Evolutionary conservation across 2,797 vertebrate genomes (phyloP).

Genomic region (Mormyrops boulengeri): DNA sequence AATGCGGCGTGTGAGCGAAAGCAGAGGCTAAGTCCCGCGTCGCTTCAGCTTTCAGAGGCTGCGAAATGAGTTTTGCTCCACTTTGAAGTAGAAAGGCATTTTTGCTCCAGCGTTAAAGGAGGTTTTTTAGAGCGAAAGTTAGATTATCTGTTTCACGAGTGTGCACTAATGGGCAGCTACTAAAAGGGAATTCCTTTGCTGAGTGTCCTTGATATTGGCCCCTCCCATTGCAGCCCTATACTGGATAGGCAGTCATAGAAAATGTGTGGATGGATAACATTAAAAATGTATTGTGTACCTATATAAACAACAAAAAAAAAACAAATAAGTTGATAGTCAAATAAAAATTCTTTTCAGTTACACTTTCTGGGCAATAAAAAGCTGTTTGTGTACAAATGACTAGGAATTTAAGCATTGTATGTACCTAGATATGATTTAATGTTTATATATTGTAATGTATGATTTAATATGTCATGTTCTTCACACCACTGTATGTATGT

Average conservation of each 20-base stretch:
- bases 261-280: not conserved
- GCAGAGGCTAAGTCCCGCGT: slow-evolving; percentile 40
- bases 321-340: not conserved
- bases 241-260: not conserved
- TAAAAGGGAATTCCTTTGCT: not conserved
- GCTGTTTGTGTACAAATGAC: not conserved
- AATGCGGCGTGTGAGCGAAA: slow-evolving; percentile 37
- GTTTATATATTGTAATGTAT: not conserved
- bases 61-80: not conserved
- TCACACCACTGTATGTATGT: not conserved
- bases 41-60: slow-evolving; percentile 28
- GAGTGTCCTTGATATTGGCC: not conserved
- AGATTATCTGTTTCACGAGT: not conserved
- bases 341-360: not conserved
- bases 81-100: slow-evolving; percentile 2
- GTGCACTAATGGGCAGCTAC: not conserved
- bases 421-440: not conserved
- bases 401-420: not conserved
- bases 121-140: not conserved
- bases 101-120: not conserved
- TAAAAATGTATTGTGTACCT: not conserved
- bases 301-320: not conserved
- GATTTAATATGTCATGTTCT: not conserved
- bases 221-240: not conserved
- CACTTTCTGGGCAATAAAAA: not conserved